Conservation (phyloP, 2,888 invertebrate genomes). For the Melitaea athalia region DNA sequence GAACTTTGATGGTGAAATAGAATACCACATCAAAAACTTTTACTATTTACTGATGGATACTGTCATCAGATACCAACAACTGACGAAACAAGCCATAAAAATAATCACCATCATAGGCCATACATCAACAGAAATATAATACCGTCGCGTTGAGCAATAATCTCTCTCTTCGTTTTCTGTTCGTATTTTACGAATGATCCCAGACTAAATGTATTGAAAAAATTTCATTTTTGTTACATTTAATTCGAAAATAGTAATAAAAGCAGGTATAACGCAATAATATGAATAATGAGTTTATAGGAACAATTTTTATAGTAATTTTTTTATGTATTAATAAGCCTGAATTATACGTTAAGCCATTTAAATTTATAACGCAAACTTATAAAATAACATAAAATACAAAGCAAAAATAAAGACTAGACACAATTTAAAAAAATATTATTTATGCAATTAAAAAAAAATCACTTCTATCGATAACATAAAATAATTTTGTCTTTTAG, state of each 20-base stretch:
- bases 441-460: neutral
- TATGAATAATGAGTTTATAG: slow-evolving; percentile 4
- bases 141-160: no score
- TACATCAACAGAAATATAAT: neutral
- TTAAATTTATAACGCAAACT: neutral
- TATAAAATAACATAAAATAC: neutral
- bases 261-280: neutral
- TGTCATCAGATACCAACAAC: no score
- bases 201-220: neutral
- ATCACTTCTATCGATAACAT: neutral
- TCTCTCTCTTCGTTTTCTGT: neutral
- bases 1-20: no score
- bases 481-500: slow-evolving; percentile 17
- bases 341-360: neutral
- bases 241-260: neutral
- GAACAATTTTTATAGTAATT: slow-evolving; percentile 4
- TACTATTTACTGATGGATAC: no score
- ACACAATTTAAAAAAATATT: slow-evolving; percentile 6
- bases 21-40: no score
- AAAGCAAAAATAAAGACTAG: slow-evolving; percentile 9
- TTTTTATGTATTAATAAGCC: neutral
- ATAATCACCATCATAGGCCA: no score
- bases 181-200: neutral
- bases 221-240: no score
- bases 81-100: no score